Evolutionary conservation across 2,797 vertebrate species (phyloP), one percentile per base, ranked within the genome.

Genomic region (Pyrocephalus nanus): DNA sequence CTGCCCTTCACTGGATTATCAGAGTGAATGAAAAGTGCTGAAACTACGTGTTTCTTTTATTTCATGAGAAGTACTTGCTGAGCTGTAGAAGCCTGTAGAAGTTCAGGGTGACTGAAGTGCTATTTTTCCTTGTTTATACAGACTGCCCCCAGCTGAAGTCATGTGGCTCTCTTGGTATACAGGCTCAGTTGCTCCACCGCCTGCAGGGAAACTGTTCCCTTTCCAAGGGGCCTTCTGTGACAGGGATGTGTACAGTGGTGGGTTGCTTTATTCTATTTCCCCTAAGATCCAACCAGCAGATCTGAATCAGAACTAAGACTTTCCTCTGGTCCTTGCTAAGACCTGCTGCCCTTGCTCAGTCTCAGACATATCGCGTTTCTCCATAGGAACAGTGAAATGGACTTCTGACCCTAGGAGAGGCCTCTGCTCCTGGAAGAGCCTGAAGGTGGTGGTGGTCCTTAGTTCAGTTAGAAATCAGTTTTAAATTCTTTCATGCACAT

Each of bases 141-240:
- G 32, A 22, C 13, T 72, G n/a, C 30, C 54, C 11, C 5, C 30
- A 47, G 30, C 8, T 25, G 23, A 79, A 73, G 9, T 19, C 3
- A 1, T 36, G 54, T 2, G 4, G 15, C 3, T 45, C 8, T 65
- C 54, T 53, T 2, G 0, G 6, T 40, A 14, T 66, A 15, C 17
- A 20, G n/a, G 40, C 19, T 67, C 40, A 32, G 27, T 11, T 71
- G 15, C 14, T 77, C 15, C 22, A 25, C 18, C 22, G 2, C 20
- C 21, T 51, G 22, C 0, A 6, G 45, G 19, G 38, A 50, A 32
- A 42, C 16, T 25, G 10, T 47, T 54, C 25, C 11, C 26, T 40
- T 82, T 82, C 43, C 43, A 48, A 15, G 32, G 15, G 8, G 4
- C 15, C 9, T 81, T 23, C 30, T 2, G 1, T 11, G 54, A 45